Evolutionary conservation across 2,888 invertebrate genomes (phyloP).

Genomic region (Heliconius ismenius): DNA sequence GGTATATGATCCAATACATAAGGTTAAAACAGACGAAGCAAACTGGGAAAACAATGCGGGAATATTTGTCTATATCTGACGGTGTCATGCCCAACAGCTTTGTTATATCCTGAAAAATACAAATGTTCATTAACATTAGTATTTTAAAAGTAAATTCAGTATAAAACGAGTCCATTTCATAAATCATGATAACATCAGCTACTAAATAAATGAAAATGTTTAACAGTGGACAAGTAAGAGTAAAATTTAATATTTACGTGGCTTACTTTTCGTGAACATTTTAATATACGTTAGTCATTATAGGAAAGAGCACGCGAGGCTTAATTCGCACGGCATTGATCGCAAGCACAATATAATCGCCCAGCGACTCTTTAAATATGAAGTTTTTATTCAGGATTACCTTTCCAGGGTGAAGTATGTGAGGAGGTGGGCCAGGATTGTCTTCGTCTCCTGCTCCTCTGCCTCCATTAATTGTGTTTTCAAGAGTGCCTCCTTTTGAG

Average conservation of each 20-base stretch:
- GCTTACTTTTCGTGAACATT: slow-evolving; percentile 24
- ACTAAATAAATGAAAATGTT: slow-evolving; percentile 31
- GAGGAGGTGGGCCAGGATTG: slow-evolving; percentile 85
- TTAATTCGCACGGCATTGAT: slow-evolving; percentile 39
- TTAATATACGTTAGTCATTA: slow-evolving; percentile 24
- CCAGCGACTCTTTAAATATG: slow-evolving; percentile 7
- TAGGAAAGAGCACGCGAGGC: slow-evolving; percentile 32
- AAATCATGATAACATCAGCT: slow-evolving; percentile 35
- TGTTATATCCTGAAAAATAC: slow-evolving; percentile 87
- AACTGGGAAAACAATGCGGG: slow-evolving; percentile 98
- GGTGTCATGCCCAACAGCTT: slow-evolving; percentile 95
- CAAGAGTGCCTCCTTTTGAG: slow-evolving; percentile 94
- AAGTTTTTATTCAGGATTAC: slow-evolving; percentile 57
- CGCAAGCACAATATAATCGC: slow-evolving; percentile 31
- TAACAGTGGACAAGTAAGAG: slow-evolving; percentile 11
- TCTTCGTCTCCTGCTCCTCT: slow-evolving; percentile 83
- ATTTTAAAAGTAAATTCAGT: background rate
- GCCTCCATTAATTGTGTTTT: slow-evolving; percentile 94
- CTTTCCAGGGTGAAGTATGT: slow-evolving; percentile 93
- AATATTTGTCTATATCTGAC: slow-evolving; percentile 99
- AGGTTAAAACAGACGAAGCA: slow-evolving; percentile 99
- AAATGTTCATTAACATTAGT: background rate
- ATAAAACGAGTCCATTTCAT: slow-evolving; percentile 15
- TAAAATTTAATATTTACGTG: slow-evolving; percentile 19
- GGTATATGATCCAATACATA: slow-evolving; percentile 98